A percentile compares a stretch with the other conserved stretches of the same genome.
phyloP scores from a whole-genome alignment of 2,797 vertebrate genomes.

The Clarias platycephalus region DNA sequence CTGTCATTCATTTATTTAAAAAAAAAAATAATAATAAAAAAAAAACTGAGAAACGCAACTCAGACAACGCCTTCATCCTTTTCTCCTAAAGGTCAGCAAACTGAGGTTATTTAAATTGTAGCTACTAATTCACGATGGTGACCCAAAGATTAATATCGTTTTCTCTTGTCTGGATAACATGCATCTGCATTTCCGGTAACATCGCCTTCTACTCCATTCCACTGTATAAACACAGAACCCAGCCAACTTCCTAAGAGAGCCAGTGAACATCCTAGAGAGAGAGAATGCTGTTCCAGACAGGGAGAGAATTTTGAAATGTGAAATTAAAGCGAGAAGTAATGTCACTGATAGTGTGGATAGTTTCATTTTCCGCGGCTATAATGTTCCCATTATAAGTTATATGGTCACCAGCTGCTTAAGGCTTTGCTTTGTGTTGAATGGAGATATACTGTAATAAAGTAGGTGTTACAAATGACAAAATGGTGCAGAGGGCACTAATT shows the following conservation, averaged over 20 bases:
- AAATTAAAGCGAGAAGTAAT: not conserved
- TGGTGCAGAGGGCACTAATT: constrained; percentile 14
- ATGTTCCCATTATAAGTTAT: constrained; percentile 4
- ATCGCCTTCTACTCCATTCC: constrained; percentile 6
- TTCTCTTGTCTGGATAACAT: not conserved
- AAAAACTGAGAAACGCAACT: not conserved
- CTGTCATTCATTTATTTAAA: not conserved
- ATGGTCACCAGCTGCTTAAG: not conserved
- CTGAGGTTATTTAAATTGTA: not conserved
- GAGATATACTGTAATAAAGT: constrained; percentile 15
- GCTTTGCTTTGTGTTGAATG: not conserved
- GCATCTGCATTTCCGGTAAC: not conserved
- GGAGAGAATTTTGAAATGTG: constrained; percentile 13
- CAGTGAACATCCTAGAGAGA: constrained; percentile 60
- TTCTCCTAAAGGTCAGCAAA: not conserved
- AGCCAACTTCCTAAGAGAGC: constrained; percentile 38
- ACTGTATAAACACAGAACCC: not conserved
- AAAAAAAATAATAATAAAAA: not conserved
- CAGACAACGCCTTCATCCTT: not conserved
- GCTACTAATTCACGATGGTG: not conserved
- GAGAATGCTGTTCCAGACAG: not conserved
- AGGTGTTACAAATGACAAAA: constrained; percentile 21
- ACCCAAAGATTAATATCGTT: not conserved
- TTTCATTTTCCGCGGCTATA: not conserved
- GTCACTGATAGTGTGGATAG: not conserved